A percentile compares a stretch with the other conserved stretches of the same genome.
Evolutionary conservation across 2,888 invertebrate species (phyloP).

Genomic region (Mesopsocus fuscifrons): DNA sequence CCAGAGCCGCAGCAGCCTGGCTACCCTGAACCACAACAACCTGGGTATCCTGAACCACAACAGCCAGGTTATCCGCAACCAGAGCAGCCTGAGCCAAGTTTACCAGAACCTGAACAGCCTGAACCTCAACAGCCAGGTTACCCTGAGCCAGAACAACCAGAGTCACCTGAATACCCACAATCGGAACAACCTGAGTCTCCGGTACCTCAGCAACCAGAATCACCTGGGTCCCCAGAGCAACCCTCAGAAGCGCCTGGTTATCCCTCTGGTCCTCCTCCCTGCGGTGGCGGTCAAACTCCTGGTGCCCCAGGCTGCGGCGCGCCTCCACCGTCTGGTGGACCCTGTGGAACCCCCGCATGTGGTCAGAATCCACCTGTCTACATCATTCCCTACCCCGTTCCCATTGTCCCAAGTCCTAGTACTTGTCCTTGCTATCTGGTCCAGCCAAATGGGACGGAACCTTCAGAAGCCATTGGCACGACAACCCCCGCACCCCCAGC

Average conservation of each 20-base stretch:
- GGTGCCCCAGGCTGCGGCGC: conserved; percentile 20
- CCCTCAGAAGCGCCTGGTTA: conserved; percentile 15
- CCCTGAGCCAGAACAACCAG: conserved; percentile 18
- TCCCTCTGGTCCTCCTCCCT: conserved; percentile 11
- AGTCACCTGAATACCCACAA: conserved; percentile 13
- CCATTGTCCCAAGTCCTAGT: conserved; percentile 38
- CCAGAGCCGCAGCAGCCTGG: conserved; percentile 9
- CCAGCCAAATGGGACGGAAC: conserved; percentile 30
- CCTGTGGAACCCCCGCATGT: neutral
- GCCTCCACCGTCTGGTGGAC: conserved; percentile 22
- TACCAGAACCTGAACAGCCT: conserved; percentile 20
- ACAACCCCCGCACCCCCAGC: conserved; percentile 17
- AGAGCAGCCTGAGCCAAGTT: conserved; percentile 20
- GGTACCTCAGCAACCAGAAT: conserved; percentile 10
- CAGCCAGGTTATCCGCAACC: conserved; percentile 12
- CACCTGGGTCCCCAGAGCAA: conserved; percentile 15
- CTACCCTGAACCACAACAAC: conserved; percentile 11
- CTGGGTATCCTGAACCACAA: conserved; percentile 14
- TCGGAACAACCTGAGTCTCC: conserved; percentile 9
- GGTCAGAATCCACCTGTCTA: conserved; percentile 20
- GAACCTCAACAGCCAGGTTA: conserved; percentile 20
- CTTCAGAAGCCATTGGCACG: conserved; percentile 17
- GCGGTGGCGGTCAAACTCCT: conserved; percentile 13
- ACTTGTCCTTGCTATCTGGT: conserved; percentile 43
- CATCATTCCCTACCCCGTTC: conserved; percentile 36